Evolutionary conservation across 2,113 vertebrate species (phyloP).

Genomic region (Tragelaphus scriptus): DNA sequence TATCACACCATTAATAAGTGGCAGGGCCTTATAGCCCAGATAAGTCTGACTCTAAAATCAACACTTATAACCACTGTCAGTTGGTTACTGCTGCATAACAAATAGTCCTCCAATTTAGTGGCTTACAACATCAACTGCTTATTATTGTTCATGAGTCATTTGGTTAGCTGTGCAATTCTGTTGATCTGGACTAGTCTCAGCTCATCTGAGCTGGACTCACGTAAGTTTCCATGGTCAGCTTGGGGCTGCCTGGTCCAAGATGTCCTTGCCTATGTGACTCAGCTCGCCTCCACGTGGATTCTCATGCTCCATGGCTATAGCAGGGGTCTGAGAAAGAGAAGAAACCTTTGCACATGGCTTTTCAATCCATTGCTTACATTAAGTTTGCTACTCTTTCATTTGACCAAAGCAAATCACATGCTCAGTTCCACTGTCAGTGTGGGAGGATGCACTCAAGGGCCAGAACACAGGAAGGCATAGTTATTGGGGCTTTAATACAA

Average conservation of each 20-base stretch:
- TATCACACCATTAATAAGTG: background rate
- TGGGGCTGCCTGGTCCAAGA: background rate
- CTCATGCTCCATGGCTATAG: background rate
- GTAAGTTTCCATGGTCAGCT: background rate
- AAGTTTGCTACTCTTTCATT: background rate
- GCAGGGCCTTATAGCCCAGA: background rate
- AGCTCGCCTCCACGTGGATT: rapidly evolving
- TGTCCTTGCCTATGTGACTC: background rate
- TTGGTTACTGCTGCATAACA: background rate
- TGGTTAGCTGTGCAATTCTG: background rate
- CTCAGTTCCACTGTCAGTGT: background rate
- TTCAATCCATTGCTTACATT: background rate
- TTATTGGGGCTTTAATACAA: background rate
- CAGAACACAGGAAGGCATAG: too few species aligned
- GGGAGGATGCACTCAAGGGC: background rate
- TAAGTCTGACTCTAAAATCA: background rate
- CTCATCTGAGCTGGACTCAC: background rate
- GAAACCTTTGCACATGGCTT: background rate
- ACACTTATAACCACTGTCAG: background rate
- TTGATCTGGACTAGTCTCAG: background rate
- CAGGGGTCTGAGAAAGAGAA: background rate
- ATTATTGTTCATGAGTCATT: background rate
- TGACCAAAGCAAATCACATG: background rate
- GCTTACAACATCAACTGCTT: background rate
- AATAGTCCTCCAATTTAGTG: background rate